These are phyloP conservation scores for Orthosia gothica DNA, from an alignment of 2,888 invertebrate species.

Conservation along the genomic window DNA sequence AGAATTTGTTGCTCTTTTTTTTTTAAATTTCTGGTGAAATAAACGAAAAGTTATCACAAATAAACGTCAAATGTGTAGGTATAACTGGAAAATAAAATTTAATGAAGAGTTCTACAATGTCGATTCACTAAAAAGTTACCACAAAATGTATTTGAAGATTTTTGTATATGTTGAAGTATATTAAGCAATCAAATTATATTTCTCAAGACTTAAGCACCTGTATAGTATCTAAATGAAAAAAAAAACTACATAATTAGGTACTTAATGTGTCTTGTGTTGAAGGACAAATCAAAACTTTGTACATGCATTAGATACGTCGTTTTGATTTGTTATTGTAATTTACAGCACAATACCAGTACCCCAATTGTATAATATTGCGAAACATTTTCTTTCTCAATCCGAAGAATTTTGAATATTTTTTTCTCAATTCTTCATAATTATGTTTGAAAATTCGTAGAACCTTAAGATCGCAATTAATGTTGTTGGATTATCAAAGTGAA, in stretches of 20 bases:
- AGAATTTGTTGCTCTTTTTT: constrained; percentile 29
- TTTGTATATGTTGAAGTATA: neutral
- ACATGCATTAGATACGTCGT: neutral
- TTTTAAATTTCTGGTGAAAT: constrained; percentile 28
- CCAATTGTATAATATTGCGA: neutral
- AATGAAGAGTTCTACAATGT: constrained; percentile 20
- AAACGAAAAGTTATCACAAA: constrained; percentile 36
- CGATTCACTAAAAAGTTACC: constrained; percentile 18
- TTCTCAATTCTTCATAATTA: too few relatives aligned
- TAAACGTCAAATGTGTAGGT: constrained; percentile 33
- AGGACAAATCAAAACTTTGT: constrained; percentile 5
- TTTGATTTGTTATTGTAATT: neutral
- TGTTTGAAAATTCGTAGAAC: neutral
- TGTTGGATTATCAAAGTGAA: neutral
- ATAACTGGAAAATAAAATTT: constrained; percentile 18
- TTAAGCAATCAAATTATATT: neutral
- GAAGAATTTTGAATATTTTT: too few relatives aligned
- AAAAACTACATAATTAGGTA: neutral
- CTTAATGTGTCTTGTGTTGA: neutral
- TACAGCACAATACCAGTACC: neutral
- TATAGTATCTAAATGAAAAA: neutral
- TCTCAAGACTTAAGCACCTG: neutral
- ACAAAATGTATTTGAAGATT: neutral
- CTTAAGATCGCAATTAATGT: neutral
- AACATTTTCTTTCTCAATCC: neutral